Evolutionary conservation across 2,888 invertebrate genomes (phyloP), one percentile per base, ranked within the genome.

Genomic region (Bruchidius siliquastri): DNA sequence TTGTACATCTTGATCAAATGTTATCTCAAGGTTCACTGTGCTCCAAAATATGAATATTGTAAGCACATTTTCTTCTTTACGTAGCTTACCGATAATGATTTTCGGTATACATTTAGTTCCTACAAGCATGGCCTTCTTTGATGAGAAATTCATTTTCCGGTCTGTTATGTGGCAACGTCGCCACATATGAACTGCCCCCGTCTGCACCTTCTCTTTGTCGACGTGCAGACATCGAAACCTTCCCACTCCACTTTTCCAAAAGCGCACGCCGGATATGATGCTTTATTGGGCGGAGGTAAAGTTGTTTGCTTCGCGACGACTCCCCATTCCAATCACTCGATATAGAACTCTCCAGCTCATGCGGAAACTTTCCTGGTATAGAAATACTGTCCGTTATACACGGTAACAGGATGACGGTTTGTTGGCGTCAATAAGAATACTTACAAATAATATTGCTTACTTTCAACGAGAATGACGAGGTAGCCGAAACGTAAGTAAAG

Each of bases 381-480:
- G 49, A 13, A 18, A 49, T 49, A 49, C 49, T 49, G 49, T 18
- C 49, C 49, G 49, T 8, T 18, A 82, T 82, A 49, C 49, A 49
- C 49, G 18, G 49, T 49, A 13, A 49, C 49, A 13, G 18, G 49
- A 49, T 18, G 49, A 49, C 18, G 13, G 10, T 3, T 49, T 8
- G 49, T 13, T 49, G 49, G 8, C 49, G 8, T 82, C 80, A 80
- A 82, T 82, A 82, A 79, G 77, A 79, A 80, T 80, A 79, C 79
- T 80, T 76, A n/a, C n/a, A n/a, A n/a, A n/a, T n/a, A n/a, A n/a
- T n/a, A n/a, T n/a, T n/a, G n/a, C n/a, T n/a, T n/a, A n/a, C n/a
- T n/a, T n/a, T n/a, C n/a, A n/a, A n/a, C n/a, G n/a, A n/a, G n/a
- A n/a, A n/a, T n/a, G n/a, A n/a, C n/a, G n/a, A n/a, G n/a, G n/a